These are phyloP conservation scores for Magallana gigas DNA, from an alignment of 1,140 invertebrate species.

Conservation along the genomic window DNA sequence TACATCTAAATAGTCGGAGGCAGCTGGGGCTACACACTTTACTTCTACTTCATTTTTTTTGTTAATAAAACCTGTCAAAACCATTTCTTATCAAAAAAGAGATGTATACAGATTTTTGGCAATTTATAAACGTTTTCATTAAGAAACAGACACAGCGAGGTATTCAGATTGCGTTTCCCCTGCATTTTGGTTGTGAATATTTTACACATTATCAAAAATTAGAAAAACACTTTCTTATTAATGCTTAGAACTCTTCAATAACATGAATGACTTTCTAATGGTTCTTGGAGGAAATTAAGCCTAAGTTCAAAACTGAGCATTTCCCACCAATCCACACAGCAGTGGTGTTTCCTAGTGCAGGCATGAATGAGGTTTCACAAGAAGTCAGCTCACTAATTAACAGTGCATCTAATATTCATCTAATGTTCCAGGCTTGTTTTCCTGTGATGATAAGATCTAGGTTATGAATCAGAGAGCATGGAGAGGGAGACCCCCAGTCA, in stretches of 20 bases:
- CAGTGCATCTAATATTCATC: constrained; percentile 35
- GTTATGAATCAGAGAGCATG: constrained; percentile 17
- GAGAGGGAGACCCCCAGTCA: not conserved
- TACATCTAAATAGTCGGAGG: not conserved
- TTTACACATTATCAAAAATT: not conserved
- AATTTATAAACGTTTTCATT: constrained; percentile 33
- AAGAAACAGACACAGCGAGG: not conserved
- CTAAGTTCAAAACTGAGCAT: not conserved
- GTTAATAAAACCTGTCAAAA: constrained; percentile 19
- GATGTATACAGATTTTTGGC: constrained; percentile 12
- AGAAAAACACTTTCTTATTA: not conserved
- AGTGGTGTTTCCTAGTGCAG: constrained; percentile 20
- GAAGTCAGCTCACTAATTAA: constrained; percentile 17
- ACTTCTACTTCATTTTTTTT: not conserved
- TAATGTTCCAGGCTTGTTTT: constrained; percentile 28
- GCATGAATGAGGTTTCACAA: constrained; percentile 17
- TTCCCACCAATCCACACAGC: not conserved
- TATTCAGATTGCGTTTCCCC: too few species aligned
- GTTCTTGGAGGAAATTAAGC: not conserved
- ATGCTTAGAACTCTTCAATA: not conserved
- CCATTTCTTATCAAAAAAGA: not conserved
- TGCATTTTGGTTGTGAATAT: too few species aligned
- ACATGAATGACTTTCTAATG: not conserved
- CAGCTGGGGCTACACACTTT: not conserved
- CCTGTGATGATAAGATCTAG: constrained; percentile 30